Conservation (phyloP, 2,888 invertebrate genomes). For the Thymelicus acteon region DNA sequence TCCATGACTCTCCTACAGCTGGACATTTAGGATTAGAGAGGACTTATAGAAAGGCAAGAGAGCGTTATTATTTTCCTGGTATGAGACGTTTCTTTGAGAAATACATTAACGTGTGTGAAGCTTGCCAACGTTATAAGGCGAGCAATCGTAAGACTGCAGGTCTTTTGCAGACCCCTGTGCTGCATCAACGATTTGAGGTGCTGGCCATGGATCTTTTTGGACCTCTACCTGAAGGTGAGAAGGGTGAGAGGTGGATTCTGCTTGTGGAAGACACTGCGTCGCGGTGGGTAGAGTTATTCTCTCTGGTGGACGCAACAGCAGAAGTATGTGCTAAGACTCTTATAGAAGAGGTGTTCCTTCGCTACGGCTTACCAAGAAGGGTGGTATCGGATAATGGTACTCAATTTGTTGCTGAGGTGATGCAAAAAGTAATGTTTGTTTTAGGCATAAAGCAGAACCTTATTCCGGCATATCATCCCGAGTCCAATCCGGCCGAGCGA, state of each 20-base stretch:
- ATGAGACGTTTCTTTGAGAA: conserved; percentile 25
- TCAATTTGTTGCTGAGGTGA: conserved; percentile 43
- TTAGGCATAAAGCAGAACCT: conserved; percentile 41
- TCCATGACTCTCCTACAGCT: not conserved
- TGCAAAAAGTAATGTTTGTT: conserved; percentile 40
- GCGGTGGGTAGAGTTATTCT: conserved; percentile 42
- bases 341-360: conserved; percentile 39
- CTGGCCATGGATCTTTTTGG: conserved; percentile 45
- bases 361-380: conserved; percentile 42
- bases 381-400: conserved; percentile 42
- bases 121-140: conserved; percentile 42
- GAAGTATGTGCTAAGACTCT: conserved; percentile 38
- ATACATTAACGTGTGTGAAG: conserved; percentile 36
- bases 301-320: conserved; percentile 39
- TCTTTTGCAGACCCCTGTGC: conserved; percentile 38
- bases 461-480: conserved; percentile 52
- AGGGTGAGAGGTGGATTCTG: conserved; percentile 40
- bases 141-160: conserved; percentile 43
- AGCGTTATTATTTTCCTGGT: conserved; percentile 21
- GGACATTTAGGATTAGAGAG: not conserved
- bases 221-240: conserved; percentile 38
- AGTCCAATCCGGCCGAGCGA: conserved; percentile 54
- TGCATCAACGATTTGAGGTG: conserved; percentile 41
- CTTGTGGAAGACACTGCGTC: conserved; percentile 42
- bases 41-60: not conserved